Evolutionary conservation across 2,797 vertebrate species (phyloP).

Genomic region (Valencia hispanica): DNA sequence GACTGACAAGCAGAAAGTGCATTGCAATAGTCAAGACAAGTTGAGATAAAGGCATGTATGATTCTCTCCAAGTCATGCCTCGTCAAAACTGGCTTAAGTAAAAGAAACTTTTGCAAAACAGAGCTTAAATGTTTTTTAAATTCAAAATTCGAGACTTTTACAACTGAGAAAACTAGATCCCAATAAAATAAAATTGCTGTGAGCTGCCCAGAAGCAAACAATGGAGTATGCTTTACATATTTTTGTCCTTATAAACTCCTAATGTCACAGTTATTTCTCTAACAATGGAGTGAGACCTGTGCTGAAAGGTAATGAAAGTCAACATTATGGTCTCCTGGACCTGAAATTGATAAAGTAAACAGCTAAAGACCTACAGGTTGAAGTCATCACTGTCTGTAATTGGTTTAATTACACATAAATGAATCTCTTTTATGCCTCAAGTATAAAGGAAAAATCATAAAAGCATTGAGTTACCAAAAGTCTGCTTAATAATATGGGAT

Average conservation of each 20-base stretch:
- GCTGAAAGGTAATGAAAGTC: neutral
- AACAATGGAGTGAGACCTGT: neutral
- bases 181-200: neutral
- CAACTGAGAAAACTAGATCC: conserved; percentile 26
- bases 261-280: neutral
- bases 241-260: no score
- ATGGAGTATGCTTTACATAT: neutral
- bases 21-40: no score
- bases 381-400: neutral
- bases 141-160: conserved; percentile 43
- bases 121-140: no score
- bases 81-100: no score
- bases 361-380: neutral
- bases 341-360: neutral
- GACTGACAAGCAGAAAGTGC: no score
- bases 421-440: neutral
- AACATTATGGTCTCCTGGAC: neutral
- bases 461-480: neutral
- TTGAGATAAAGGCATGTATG: no score
- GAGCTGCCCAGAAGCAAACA: neutral
- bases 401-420: neutral
- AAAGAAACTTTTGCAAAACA: no score
- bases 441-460: neutral
- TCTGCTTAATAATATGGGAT: neutral
- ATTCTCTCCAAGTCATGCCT: no score